Conservation (phyloP, 2,888 invertebrate genomes). For the Schrankia costaestrigalis region DNA sequence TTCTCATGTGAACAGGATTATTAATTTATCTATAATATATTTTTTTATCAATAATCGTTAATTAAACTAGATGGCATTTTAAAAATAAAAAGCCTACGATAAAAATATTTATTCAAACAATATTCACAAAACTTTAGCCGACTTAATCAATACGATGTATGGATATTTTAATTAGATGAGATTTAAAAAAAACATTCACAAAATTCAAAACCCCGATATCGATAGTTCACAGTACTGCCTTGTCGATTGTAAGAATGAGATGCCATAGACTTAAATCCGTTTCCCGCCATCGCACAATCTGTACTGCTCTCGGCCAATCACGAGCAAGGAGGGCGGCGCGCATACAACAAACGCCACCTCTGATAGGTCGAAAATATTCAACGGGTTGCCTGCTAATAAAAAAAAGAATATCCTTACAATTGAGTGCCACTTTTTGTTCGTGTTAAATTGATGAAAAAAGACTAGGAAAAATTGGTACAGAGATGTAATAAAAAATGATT, state of each 20-base stretch:
- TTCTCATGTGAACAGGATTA: too few relatives aligned
- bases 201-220: conserved; percentile 29
- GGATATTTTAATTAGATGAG: too few relatives aligned
- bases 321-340: conserved; percentile 63
- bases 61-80: too few relatives aligned
- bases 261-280: conserved; percentile 73
- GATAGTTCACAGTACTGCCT: conserved; percentile 28
- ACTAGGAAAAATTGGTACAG: conserved; percentile 69
- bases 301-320: conserved; percentile 63
- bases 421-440: conserved; percentile 76
- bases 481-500: conserved; percentile 79
- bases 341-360: conserved; percentile 41
- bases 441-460: conserved; percentile 79
- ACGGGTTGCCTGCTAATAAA: conserved; percentile 72
- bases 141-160: neutral
- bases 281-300: conserved; percentile 78
- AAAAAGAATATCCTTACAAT: conserved; percentile 73
- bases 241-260: conserved; percentile 71
- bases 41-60: neutral
- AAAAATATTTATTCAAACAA: neutral
- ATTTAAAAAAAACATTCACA: too few relatives aligned
- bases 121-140: neutral
- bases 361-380: conserved; percentile 72
- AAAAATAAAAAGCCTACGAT: too few relatives aligned
- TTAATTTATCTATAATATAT: neutral